Percentiles rank a stretch among this genome's conserved stretches.
Evolutionary conservation across 1,140 invertebrate species (phyloP).

Genomic region (Vanessa tameamea): DNA sequence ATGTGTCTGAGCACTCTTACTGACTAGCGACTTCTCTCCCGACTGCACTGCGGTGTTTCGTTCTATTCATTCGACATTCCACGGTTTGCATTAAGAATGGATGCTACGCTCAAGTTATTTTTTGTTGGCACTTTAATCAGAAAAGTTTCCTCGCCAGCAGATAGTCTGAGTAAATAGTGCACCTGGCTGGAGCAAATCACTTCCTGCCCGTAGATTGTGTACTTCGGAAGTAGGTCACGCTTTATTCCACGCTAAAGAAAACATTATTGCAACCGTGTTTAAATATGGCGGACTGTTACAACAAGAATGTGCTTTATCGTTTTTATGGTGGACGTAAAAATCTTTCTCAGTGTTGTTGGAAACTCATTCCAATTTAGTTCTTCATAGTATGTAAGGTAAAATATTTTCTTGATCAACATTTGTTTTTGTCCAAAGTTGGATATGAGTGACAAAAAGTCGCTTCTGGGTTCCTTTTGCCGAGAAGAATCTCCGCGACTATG

Average conservation of each 20-base stretch:
- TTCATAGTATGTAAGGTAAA: neutral
- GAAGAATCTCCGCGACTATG: constrained; percentile 87
- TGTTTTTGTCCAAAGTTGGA: constrained; percentile 58
- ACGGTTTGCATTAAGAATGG: constrained; percentile 72
- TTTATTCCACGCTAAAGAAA: constrained; percentile 44
- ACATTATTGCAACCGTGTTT: constrained; percentile 43
- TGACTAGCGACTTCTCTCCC: constrained; percentile 59
- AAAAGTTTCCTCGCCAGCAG: constrained; percentile 56
- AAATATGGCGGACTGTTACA: constrained; percentile 36
- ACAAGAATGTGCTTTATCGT: constrained; percentile 28
- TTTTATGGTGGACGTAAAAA: constrained; percentile 21
- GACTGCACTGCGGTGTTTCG: constrained; percentile 76
- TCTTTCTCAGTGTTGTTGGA: constrained; percentile 1
- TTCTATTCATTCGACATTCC: constrained; percentile 70
- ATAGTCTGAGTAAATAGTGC: constrained; percentile 52
- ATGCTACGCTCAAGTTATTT: constrained; percentile 63
- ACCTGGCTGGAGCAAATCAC: constrained; percentile 53
- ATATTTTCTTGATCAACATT: constrained; percentile 5
- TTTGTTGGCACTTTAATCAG: constrained; percentile 74
- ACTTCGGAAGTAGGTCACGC: constrained; percentile 50
- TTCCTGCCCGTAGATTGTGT: constrained; percentile 46
- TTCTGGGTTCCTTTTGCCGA: constrained; percentile 88
- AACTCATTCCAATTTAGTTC: neutral
- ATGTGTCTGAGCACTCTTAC: constrained; percentile 78
- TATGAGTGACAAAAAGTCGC: constrained; percentile 71